These are phyloP conservation scores for Penaeus chinensis DNA, from an alignment of 1,140 invertebrate genomes.

Conservation along the genomic window DNA sequence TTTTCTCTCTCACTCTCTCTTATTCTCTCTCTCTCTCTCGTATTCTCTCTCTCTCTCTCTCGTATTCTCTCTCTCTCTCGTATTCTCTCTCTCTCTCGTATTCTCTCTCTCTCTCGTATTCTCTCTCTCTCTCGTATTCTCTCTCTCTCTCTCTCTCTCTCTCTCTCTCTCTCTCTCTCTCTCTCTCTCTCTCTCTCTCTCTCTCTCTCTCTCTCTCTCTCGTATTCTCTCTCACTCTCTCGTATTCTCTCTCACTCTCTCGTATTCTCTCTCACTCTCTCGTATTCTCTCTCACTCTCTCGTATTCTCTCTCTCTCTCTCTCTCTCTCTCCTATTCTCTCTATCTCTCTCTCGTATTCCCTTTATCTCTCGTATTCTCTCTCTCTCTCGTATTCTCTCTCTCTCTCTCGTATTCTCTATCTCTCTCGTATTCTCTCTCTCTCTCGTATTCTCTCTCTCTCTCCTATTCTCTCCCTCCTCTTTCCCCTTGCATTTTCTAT, in stretches of 20 bases:
- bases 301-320: background rate
- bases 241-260: background rate
- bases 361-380: background rate
- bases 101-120: background rate
- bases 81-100: no score
- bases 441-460: background rate
- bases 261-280: background rate
- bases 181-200: background rate
- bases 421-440: no score
- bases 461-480: background rate
- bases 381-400: background rate
- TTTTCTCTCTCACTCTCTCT: background rate
- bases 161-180: background rate
- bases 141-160: background rate
- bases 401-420: background rate
- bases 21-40: background rate
- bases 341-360: background rate
- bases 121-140: background rate
- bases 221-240: no score
- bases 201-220: background rate
- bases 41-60: background rate
- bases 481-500: no score
- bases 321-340: background rate
- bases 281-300: no score
- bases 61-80: no score